These are phyloP conservation scores for Ciconia boyciana DNA, from an alignment of 2,113 vertebrate genomes.

Conservation along the genomic window DNA sequence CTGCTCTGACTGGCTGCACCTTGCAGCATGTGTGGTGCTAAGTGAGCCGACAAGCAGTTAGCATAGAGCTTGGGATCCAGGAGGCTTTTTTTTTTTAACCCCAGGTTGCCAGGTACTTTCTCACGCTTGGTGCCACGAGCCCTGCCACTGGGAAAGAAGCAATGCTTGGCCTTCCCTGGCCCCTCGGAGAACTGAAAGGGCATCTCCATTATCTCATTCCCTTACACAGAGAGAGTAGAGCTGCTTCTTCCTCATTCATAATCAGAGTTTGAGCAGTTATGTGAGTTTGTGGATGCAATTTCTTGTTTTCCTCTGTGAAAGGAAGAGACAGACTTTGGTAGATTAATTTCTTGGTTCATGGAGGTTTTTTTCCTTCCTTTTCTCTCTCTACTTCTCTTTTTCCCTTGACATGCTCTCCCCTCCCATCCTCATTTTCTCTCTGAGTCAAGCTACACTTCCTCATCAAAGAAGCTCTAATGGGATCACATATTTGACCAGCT, in stretches of 20 bases:
- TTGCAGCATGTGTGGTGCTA: neutral
- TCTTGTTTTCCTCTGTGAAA: slow-evolving; percentile 52
- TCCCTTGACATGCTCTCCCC: neutral
- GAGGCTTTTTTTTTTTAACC: neutral
- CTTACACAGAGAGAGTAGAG: neutral
- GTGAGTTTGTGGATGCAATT: slow-evolving; percentile 59
- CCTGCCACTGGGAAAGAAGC: neutral
- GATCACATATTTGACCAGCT: slow-evolving; percentile 61
- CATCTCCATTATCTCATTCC: neutral
- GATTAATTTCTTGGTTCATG: slow-evolving; percentile 61
- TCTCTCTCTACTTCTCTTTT: slow-evolving; percentile 25
- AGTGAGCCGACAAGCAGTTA: neutral
- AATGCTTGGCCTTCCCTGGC: neutral
- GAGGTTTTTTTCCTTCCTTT: slow-evolving; percentile 21
- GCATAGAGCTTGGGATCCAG: neutral
- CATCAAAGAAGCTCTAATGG: slow-evolving; percentile 65
- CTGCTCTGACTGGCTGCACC: neutral
- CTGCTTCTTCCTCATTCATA: slow-evolving; percentile 15
- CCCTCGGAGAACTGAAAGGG: neutral
- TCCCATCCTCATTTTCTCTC: slow-evolving; percentile 23
- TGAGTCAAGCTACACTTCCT: slow-evolving; percentile 49
- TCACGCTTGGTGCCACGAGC: accelerated
- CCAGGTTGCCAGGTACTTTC: neutral
- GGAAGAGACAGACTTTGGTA: slow-evolving; percentile 36
- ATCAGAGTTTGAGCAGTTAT: slow-evolving; percentile 32